Base-by-base conservation (phyloP, 1,140 invertebrate species). In the Caenorhabditis briggsae region DNA sequence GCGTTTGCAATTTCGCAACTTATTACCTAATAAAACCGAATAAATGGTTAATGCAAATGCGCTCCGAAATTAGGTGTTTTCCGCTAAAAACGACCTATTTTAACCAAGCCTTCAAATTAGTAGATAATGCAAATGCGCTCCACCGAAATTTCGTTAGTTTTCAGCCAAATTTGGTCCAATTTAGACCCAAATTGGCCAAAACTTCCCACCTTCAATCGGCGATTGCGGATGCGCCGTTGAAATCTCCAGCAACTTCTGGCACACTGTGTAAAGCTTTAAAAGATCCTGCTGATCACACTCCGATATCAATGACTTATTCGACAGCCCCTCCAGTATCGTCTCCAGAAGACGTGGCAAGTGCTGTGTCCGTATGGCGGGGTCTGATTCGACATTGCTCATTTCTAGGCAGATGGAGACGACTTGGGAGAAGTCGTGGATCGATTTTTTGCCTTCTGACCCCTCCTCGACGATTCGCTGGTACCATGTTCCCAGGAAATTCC, bases 401-500 rank as follows among this genome's bases (percentile, higher is more conserved):
- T 90, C 88, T 12, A 92, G 59, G 56, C 89, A 92, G 43, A 91
- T 90, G 2, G 83, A 25, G 16, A 91, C 89, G 83, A 91, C 91
- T 89, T 74, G 61, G 7, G 84, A 85, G 25, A 85, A 85, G 18
- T 85, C 41, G 16, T 70, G 48, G 18, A 85, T 78, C 23, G 33
- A 33, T 33, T 33, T 33, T 3, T 33, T 83, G 82, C 11, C 82
- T 33, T 82, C 46, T 50, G 14, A 61, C 25, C 41, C 50, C 53
- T 7, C 41, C 41, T 82, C 85, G 0, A 46, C 55, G 53, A 53
- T 58, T 2, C 7, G 16, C n/a, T n/a, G 85, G 18, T 59, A 82
- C 85, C 85, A 86, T 0, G 85, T 20, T 3, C 95, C 95, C 85
- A 96, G 94, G 91, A 96, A 96, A 87, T 95, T 94, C 96, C 96